These are phyloP conservation scores for Rapana venosa DNA, from an alignment of 2,888 invertebrate genomes.

Conservation along the genomic window DNA sequence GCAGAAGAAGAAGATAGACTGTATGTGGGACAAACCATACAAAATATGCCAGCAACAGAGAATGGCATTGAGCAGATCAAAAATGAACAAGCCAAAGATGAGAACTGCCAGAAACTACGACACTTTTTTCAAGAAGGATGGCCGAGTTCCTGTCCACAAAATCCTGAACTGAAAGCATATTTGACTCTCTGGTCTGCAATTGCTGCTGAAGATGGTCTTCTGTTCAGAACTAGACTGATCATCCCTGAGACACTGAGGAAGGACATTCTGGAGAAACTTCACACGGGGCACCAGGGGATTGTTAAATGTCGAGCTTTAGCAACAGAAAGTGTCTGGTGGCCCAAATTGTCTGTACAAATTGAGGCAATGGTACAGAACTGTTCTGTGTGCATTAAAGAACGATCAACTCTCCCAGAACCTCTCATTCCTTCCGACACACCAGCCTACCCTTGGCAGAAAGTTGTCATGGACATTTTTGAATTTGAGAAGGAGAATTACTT, in stretches of 20 bases:
- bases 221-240: conserved; percentile 27
- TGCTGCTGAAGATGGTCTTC: background rate
- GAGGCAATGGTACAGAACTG: conserved; percentile 31
- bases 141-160: conserved; percentile 19
- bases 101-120: background rate
- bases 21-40: no score
- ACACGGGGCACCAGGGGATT: conserved; percentile 35
- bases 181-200: background rate
- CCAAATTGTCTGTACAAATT: conserved; percentile 25
- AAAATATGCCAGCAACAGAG: no score
- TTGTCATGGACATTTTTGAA: conserved; percentile 5
- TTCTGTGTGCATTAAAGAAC: conserved; percentile 2
- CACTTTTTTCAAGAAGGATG: conserved; percentile 16
- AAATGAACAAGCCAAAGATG: no score
- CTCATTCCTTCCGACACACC: background rate
- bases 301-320: no score
- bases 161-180: conserved; percentile 11
- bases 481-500: background rate
- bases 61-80: no score
- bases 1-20: no score
- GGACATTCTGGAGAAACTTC: conserved; percentile 27
- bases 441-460: conserved; percentile 13
- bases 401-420: conserved; percentile 4
- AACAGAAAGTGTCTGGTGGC: background rate
- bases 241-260: conserved; percentile 32